Conservation (phyloP, 2,888 invertebrate genomes). For the Parnassius smintheus region DNA sequence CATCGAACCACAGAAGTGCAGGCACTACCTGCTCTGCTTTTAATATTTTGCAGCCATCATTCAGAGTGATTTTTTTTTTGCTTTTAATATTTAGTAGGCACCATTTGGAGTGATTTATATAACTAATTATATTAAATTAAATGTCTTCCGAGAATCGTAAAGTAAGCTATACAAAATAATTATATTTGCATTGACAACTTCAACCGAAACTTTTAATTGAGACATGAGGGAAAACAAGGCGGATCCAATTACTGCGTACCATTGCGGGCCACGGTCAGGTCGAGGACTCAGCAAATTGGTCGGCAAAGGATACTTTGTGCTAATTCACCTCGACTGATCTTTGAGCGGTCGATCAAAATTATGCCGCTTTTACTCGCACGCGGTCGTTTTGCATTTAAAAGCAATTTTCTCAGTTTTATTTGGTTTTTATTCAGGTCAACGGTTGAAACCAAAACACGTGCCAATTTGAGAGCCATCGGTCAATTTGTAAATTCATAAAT, state of each 20-base stretch:
- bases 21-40: background rate
- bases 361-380: background rate
- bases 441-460: too few species aligned
- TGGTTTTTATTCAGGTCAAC: too few species aligned
- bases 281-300: constrained; percentile 1
- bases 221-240: constrained; percentile 9
- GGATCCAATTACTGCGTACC: constrained; percentile 3
- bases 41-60: background rate
- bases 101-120: background rate
- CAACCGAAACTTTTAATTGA: constrained; percentile 7
- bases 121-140: too few species aligned
- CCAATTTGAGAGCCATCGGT: background rate
- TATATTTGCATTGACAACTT: constrained; percentile 1
- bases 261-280: constrained; percentile 1
- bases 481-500: too few species aligned
- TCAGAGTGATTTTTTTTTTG: background rate
- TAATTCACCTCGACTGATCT: background rate
- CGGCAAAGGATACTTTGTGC: constrained; percentile 1
- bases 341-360: background rate
- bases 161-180: too few species aligned
- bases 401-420: too few species aligned
- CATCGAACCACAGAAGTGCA: background rate
- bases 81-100: background rate
- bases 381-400: too few species aligned
- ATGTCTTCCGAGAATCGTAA: too few species aligned